Percentiles rank a stretch among this genome's conserved stretches.
These are phyloP conservation scores for Acinonyx jubatus DNA, from an alignment of 2,113 vertebrate genomes.

Conservation along the genomic window DNA sequence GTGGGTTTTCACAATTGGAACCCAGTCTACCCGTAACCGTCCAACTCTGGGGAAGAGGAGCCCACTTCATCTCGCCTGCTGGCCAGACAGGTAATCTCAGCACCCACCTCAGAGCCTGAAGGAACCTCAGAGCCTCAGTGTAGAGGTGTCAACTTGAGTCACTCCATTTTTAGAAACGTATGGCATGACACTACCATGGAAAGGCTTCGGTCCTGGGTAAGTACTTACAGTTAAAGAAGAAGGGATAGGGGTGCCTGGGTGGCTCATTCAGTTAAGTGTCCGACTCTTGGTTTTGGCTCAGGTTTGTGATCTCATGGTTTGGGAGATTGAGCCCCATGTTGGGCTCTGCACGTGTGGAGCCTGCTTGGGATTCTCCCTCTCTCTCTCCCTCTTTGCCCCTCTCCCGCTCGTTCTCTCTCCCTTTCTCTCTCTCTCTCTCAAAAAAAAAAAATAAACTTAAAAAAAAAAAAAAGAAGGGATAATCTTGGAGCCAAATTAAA, in stretches of 20 bases:
- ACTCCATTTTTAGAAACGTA: neutral
- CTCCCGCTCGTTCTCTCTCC: too few relatives aligned
- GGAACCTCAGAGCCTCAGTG: neutral
- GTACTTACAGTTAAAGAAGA: neutral
- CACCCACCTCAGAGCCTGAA: neutral
- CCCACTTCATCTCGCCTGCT: neutral
- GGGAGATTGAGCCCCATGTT: too few relatives aligned
- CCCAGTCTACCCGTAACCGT: neutral
- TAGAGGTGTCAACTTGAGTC: neutral
- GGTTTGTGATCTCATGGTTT: too few relatives aligned
- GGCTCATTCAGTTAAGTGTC: too few relatives aligned
- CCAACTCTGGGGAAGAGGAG: neutral
- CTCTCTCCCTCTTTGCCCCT: too few relatives aligned
- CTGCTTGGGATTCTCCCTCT: too few relatives aligned
- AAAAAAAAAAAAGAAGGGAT: neutral
- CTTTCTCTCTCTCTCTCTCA: too few relatives aligned
- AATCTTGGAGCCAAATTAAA: neutral
- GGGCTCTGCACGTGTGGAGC: too few relatives aligned
- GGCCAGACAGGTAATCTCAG: too few relatives aligned
- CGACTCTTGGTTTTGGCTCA: too few relatives aligned
- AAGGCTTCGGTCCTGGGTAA: neutral
- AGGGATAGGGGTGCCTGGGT: neutral
- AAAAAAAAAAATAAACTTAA: too few relatives aligned
- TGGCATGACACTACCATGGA: neutral
- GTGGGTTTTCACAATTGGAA: neutral